Evolutionary conservation across 2,888 invertebrate species (phyloP).

Genomic region (Diachrysia chrysitis): DNA sequence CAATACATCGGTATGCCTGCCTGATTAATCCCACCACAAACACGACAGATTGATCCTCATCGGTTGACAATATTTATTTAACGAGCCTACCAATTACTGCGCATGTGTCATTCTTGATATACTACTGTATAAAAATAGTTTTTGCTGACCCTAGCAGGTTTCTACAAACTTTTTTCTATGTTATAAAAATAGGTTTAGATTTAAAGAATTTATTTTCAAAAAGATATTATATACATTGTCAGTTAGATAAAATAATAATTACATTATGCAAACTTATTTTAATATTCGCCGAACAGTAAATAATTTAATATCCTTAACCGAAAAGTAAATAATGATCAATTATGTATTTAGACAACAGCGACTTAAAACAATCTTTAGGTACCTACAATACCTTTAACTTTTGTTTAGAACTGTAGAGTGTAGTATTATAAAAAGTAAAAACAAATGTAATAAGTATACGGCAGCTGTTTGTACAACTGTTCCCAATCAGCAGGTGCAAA

Average conservation of each 20-base stretch:
- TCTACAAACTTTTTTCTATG: not conserved
- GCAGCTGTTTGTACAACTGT: conserved; percentile 25
- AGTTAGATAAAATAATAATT: too few relatives aligned
- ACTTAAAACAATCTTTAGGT: too few relatives aligned
- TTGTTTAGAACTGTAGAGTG: not conserved
- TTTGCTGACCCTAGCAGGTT: conserved; percentile 14
- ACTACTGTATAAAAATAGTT: conserved; percentile 11
- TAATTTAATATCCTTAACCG: too few relatives aligned
- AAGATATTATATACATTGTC: too few relatives aligned
- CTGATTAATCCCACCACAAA: conserved; percentile 48
- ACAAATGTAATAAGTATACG: not conserved
- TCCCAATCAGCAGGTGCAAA: conserved; percentile 33
- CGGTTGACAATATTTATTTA: conserved; percentile 48
- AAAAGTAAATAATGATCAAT: too few relatives aligned
- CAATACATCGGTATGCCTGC: conserved; percentile 52
- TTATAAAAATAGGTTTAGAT: too few relatives aligned
- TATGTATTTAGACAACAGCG: too few relatives aligned
- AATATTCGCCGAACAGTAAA: too few relatives aligned
- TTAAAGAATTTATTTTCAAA: too few relatives aligned
- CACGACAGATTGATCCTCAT: conserved; percentile 41
- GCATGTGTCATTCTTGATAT: conserved; percentile 27
- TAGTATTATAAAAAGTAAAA: not conserved
- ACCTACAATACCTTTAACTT: too few relatives aligned
- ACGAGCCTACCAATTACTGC: conserved; percentile 46
- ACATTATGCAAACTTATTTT: too few relatives aligned